Evolutionary conservation across 2,113 vertebrate genomes (phyloP).

Genomic region (Xyrauchen texanus): DNA sequence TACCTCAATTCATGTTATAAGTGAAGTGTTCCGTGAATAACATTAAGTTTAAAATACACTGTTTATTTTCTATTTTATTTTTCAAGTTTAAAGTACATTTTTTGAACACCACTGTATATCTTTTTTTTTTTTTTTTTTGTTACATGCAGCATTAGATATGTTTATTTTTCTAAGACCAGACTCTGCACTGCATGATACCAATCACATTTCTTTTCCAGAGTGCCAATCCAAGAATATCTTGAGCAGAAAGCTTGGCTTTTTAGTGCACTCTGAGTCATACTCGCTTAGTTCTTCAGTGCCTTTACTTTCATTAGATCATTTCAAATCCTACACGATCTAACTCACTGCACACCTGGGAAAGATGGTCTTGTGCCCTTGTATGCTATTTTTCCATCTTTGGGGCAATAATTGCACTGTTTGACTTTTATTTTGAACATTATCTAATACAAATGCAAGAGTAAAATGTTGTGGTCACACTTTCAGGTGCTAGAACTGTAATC

Average conservation of each 20-base stretch:
- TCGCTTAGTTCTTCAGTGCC: slow-evolving; percentile 37
- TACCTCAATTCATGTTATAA: too few relatives aligned
- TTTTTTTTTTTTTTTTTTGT: too few relatives aligned
- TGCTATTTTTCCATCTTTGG: slow-evolving; percentile 1
- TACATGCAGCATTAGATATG: too few relatives aligned
- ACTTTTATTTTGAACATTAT: background rate
- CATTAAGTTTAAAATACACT: too few relatives aligned
- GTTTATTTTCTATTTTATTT: too few relatives aligned
- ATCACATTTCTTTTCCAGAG: too few relatives aligned
- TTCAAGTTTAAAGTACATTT: too few relatives aligned
- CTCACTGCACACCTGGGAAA: background rate
- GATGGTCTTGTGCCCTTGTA: background rate
- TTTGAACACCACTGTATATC: too few relatives aligned
- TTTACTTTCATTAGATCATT: slow-evolving; percentile 1
- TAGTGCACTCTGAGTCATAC: slow-evolving; percentile 2
- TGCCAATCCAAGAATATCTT: background rate
- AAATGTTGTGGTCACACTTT: background rate
- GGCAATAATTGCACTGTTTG: background rate
- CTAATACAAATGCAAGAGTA: background rate
- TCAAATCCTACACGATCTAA: background rate
- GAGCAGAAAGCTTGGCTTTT: slow-evolving; percentile 8
- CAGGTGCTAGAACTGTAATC: background rate
- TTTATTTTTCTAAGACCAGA: background rate
- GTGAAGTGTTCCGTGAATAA: too few relatives aligned
- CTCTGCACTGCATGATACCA: background rate